phyloP scores from a whole-genome alignment of 2,797 vertebrate species.

The Tadarida brasiliensis region DNA sequence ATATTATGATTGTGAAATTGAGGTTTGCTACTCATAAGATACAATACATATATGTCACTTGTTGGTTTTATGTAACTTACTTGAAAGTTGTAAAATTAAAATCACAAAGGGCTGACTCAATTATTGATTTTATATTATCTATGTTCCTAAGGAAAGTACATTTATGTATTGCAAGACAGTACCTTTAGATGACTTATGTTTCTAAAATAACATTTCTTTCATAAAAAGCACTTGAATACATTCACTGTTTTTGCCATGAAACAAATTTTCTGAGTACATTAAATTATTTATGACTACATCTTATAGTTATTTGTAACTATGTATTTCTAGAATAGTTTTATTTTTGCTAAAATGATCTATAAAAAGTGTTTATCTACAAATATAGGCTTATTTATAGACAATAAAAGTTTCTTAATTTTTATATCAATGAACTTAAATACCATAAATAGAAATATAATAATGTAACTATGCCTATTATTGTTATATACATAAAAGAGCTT shows the following conservation, averaged over 20 bases:
- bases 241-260: neutral
- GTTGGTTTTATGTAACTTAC: neutral
- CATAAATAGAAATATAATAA: neutral
- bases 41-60: neutral
- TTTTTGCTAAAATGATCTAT: neutral
- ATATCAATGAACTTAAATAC: neutral
- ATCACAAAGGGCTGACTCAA: neutral
- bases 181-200: neutral
- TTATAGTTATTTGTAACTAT: neutral
- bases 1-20: neutral
- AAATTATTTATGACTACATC: neutral
- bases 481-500: neutral
- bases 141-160: neutral
- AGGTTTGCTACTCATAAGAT: neutral
- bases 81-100: neutral
- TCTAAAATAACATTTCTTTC: conserved; percentile 11
- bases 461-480: neutral
- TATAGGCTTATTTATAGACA: neutral
- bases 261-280: neutral
- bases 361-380: neutral
- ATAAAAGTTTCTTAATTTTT: neutral
- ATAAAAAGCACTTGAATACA: neutral
- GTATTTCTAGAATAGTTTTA: neutral
- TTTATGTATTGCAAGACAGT: neutral
- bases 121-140: neutral